Evolutionary conservation across 1,140 invertebrate genomes (phyloP), one percentile per base, ranked within the genome.

Genomic region (Drosophila arizonae): DNA sequence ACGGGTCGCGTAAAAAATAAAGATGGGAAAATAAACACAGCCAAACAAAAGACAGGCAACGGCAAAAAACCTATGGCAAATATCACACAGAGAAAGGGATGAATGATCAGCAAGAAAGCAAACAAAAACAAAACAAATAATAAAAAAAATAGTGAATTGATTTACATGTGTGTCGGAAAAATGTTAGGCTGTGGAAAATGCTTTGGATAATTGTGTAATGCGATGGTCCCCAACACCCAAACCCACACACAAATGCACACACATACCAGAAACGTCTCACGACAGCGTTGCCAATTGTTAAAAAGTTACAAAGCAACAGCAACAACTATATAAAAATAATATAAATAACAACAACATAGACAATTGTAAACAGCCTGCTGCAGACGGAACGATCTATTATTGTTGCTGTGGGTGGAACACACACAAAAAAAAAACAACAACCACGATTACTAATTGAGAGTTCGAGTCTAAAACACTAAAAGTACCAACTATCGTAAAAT

Each of bases 171-270:
- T 73, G 69, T 39, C 60, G 66, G 66, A 73, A 62, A 76, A 82
- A 72, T 65, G 57, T 72, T 65, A 65, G 63, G 57, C 51, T 76
- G 65, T 46, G 68, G 62, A 55, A 76, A 76, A 76, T 76, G 51
- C 33, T 67, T 67, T 68, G 56, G 67, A 69, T 84, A 82, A 82
- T 84, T 84, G 76, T 82, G 79, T 84, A 84, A 82, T 72, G 66
- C 43, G 43, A 36, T 60, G 28, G 50, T 10, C 57, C 39, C 58
- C 45, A 36, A 1, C 6, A 41, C 52, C 28, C 51, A 21, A 26
- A 21, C 24, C 48, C 36, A 55, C 10, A 55, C 64, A 46, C 10
- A 10, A 2, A 36, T 36, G 10, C 15, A 52, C 24, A 51, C 52
- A 28, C 39, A 62, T 21, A 39, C 67, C 10, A 15, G 56, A 36